Conservation (phyloP, 2,888 invertebrate species). For the Drosophila helvetica region DNA sequence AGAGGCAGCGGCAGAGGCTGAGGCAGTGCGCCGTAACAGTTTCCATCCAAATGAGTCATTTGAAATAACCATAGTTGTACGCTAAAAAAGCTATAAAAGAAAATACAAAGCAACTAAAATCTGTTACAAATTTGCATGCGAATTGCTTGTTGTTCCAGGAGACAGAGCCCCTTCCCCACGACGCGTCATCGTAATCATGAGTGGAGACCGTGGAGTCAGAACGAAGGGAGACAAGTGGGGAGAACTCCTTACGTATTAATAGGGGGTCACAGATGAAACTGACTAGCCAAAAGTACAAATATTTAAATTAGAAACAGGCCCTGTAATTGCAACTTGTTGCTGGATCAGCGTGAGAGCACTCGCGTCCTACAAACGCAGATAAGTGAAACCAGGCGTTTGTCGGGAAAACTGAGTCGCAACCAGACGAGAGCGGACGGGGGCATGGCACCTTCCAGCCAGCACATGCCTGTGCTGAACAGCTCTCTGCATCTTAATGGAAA, state of each 20-base stretch:
- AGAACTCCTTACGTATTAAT: slow-evolving; percentile 47
- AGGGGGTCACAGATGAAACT: slow-evolving; percentile 66
- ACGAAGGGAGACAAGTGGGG: slow-evolving; percentile 16
- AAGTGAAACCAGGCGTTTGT: slow-evolving; percentile 39
- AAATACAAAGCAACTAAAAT: slow-evolving; percentile 36
- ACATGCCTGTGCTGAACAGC: slow-evolving; percentile 15
- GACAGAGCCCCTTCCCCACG: neutral
- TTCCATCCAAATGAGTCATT: slow-evolving; percentile 27
- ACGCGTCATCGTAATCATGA: neutral
- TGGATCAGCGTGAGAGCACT: slow-evolving; percentile 41
- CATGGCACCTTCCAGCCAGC: slow-evolving; percentile 14
- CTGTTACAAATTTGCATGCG: slow-evolving; percentile 34
- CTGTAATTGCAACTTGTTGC: slow-evolving; percentile 69
- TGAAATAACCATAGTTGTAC: slow-evolving; percentile 15
- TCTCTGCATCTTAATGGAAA: neutral
- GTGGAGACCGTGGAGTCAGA: slow-evolving; percentile 21
- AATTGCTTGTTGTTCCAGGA: neutral
- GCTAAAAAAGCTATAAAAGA: slow-evolving; percentile 21
- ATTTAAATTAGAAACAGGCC: slow-evolving; percentile 75
- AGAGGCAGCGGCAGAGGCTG: neutral
- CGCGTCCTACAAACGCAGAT: slow-evolving; percentile 41
- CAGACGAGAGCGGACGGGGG: neutral
- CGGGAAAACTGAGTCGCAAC: slow-evolving; percentile 16
- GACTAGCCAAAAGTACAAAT: slow-evolving; percentile 51
- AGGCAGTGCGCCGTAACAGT: neutral